Base-by-base conservation (phyloP, 2,797 vertebrate species). In the Notolepis coatsorum region DNA sequence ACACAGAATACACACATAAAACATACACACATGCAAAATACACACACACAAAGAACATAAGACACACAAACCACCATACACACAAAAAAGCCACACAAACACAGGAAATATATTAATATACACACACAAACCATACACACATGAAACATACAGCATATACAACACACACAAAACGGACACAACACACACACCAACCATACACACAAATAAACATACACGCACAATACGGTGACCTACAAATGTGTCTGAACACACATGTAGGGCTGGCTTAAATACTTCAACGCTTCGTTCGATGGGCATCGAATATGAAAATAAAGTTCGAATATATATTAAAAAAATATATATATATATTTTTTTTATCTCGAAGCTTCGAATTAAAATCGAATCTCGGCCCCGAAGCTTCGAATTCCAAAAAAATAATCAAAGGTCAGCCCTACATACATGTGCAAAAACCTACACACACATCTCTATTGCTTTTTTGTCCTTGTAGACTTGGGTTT, bases 21-120 rank as follows among this genome's bases (percentile, higher is more conserved):
- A 80, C 70, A 73, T 0, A 56, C 69, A 67, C 15, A 41, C 38
- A 4, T 6, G 15, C 4, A 4, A 45, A 30, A 54, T n/a, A n/a
- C 21, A 23, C 20, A 3, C 4, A 7, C 33, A 54, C 21, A 54
- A 18, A n/a, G n/a, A n/a, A 65, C 13, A 17, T 10, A 39, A 39
- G 12, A 43, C 41, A 43, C 41, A 43, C 46, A 48, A n/a, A n/a
- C n/a, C n/a, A n/a, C n/a, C 15, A 49, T 9, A 35, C 2, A 20
- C 24, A 25, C 45, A 13, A 7, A 27, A 10, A 20, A 23, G 2
- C 12, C 12, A n/a, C 23, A 13, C 3, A 21, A 48, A 13, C 15
- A 12, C 35, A 12, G 35, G 10, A 12, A 37, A 12, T 37, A n/a
- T n/a, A 12, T 10, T n/a, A 37, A 37, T 37, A n/a, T n/a, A 37